Base-by-base conservation (phyloP, 2,888 invertebrate species). In the Psylliodes chrysocephalus region DNA sequence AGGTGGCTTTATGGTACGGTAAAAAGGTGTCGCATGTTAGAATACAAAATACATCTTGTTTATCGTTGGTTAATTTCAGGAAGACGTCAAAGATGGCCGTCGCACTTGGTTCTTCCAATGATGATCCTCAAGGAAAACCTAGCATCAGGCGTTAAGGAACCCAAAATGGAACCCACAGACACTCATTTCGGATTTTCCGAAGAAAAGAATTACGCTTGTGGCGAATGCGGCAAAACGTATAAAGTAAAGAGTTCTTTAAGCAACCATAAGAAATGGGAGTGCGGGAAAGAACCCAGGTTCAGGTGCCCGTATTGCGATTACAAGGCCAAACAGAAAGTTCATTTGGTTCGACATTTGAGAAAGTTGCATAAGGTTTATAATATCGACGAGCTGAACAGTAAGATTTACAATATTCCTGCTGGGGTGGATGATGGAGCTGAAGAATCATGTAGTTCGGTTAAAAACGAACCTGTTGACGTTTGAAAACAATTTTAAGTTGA, bases 301-400 rank as follows among this genome's bases (percentile, higher is more conserved):
- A 49, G 60, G 46, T 71, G 71, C n/a, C 46, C 63, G 3, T 54
- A 51, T 55, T 92, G 92, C 82, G 85, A 87, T 22, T 91, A 92
- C 84, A 87, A 87, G 75, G 91, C 91, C 67, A 90, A 91, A 76
- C 91, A 91, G 80, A 85, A 91, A 51, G 91, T 91, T 73, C 91
- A 91, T 83, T 85, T 92, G 15, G 90, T 90, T 73, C 90, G 91
- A 19, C 91, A 92, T 81, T 90, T 90, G 72, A 86, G 91, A 72
- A 69, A 64, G 14, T 62, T 60, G n/a, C 64, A 64, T 15, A 55
- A 56, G 19, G 46, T 64, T 7, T 28, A 33, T n/a, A 22, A 51
- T 44, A 33, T 44, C 35, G 56, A 59, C 0, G 49, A 57, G 10
- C 28, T 57, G 2, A 49, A 47, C n/a, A 15, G 22, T 8, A 49